Evolutionary conservation across 1,140 invertebrate genomes (phyloP).

Genomic region (Philotrypesis tridentata): DNA sequence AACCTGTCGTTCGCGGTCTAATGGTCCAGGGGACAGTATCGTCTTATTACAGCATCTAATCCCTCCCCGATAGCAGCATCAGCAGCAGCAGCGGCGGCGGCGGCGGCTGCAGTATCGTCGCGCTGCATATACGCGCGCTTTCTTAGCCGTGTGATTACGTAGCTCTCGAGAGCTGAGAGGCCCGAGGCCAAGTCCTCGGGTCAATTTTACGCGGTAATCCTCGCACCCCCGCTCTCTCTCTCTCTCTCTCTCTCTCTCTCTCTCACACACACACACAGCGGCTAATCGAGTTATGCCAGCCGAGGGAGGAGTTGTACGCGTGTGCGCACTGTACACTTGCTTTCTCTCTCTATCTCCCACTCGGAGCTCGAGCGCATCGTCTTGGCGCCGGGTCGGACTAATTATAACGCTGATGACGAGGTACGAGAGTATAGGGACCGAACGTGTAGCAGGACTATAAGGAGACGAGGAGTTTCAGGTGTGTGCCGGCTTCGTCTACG

Average conservation of each 20-base stretch:
- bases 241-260: too few relatives aligned
- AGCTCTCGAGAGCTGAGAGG: background rate
- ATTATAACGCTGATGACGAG: slow-evolving; percentile 9
- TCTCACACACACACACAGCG: too few relatives aligned
- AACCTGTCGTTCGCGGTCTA: background rate
- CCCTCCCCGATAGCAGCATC: background rate
- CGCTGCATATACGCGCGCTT: background rate
- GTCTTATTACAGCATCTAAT: slow-evolving; percentile 19
- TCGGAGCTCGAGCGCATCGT: background rate
- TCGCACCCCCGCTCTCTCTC: too few relatives aligned
- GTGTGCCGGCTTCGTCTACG: too few relatives aligned
- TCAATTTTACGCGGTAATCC: slow-evolving; percentile 16
- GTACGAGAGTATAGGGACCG: background rate
- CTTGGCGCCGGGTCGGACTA: background rate
- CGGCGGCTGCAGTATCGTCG: too few relatives aligned
- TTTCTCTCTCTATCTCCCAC: background rate
- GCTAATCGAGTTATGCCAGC: slow-evolving; percentile 15
- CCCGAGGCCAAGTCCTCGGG: background rate
- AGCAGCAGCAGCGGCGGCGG: too few relatives aligned
- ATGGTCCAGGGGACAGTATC: background rate
- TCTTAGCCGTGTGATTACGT: background rate
- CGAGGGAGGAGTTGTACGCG: background rate
- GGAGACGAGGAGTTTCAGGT: too few relatives aligned
- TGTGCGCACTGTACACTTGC: background rate
- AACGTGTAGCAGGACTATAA: background rate